Percentiles rank a stretch among this genome's conserved stretches.
Conservation (phyloP, 1,140 invertebrate genomes). For the Zaprionus davidi region DNA sequence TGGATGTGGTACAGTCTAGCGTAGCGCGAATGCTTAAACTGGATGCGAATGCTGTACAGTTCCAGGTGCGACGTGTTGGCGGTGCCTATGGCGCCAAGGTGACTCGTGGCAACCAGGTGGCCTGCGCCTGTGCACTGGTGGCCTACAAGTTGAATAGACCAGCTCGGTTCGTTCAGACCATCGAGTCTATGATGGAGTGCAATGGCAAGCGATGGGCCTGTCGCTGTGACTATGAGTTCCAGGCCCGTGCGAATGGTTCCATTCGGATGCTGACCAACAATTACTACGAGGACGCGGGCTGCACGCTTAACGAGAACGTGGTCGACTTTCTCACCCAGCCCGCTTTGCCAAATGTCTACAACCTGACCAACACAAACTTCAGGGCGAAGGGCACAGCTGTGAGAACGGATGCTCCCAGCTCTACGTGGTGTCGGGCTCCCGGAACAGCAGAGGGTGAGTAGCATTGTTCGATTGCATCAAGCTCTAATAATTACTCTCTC, state of each 20-base stretch:
- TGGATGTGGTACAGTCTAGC: conserved; percentile 87
- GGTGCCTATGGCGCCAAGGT: conserved; percentile 90
- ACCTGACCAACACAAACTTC: conserved; percentile 85
- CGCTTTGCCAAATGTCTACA: conserved; percentile 87
- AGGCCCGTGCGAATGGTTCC: conserved; percentile 87
- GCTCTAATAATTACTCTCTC: conserved; percentile 84
- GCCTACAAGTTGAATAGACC: conserved; percentile 87
- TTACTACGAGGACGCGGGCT: conserved; percentile 88
- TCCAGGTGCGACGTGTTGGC: conserved; percentile 88
- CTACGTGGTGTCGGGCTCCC: conserved; percentile 87
- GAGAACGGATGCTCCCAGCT: conserved; percentile 87
- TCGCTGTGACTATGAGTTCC: conserved; percentile 86
- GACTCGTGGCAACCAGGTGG: conserved; percentile 85
- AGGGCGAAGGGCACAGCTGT: conserved; percentile 85
- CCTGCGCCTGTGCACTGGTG: conserved; percentile 87
- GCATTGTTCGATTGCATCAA: conserved; percentile 70
- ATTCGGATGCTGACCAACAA: conserved; percentile 88
- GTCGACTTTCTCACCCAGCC: conserved; percentile 78
- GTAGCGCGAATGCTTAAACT: conserved; percentile 86
- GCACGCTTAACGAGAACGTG: conserved; percentile 86
- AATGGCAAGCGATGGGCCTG: conserved; percentile 87
- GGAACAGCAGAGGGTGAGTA: conserved; percentile 87
- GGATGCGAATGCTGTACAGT: conserved; percentile 86
- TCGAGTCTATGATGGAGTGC: conserved; percentile 88
- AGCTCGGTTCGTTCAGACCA: conserved; percentile 87